phyloP scores from a whole-genome alignment of 2,113 vertebrate species.

The Oreotrochilus melanogaster region DNA sequence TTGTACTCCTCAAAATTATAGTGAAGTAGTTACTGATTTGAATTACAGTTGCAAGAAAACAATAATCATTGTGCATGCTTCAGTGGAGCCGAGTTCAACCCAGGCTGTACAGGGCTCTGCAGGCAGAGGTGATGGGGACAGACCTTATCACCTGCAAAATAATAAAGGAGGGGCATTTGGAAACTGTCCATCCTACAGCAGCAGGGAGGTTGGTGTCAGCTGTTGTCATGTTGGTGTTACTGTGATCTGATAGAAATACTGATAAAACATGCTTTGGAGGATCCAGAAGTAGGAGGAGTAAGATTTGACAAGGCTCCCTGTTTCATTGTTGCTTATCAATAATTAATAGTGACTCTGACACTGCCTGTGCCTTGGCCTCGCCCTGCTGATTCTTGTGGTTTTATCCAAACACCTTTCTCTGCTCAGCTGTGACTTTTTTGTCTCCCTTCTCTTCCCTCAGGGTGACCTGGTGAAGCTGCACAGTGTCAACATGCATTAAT shows the following conservation, averaged over 20 bases:
- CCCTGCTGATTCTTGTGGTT: not conserved
- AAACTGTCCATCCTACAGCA: not conserved
- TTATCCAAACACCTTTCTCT: rapidly evolving
- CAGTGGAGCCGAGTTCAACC: not conserved
- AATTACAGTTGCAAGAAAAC: not conserved
- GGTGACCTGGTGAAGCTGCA: not conserved
- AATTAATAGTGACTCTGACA: not conserved
- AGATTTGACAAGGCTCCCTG: not conserved
- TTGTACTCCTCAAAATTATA: not conserved
- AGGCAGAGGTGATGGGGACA: rapidly evolving
- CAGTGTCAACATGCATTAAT: not conserved
- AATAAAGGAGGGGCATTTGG: not conserved
- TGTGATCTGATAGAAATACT: not conserved
- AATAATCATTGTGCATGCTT: rapidly evolving
- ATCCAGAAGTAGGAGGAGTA: rapidly evolving
- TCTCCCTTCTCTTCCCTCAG: not conserved
- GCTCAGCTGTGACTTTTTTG: not conserved
- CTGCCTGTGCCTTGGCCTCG: not conserved
- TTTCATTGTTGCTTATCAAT: not conserved
- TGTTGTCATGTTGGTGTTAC: not conserved
- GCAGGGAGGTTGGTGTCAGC: not conserved
- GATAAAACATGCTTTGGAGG: not conserved
- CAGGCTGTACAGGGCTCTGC: rapidly evolving
- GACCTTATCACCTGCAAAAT: not conserved
- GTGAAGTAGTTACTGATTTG: not conserved